Evolutionary conservation across 2,113 vertebrate genomes (phyloP).

Genomic region (Elephas maximus): DNA sequence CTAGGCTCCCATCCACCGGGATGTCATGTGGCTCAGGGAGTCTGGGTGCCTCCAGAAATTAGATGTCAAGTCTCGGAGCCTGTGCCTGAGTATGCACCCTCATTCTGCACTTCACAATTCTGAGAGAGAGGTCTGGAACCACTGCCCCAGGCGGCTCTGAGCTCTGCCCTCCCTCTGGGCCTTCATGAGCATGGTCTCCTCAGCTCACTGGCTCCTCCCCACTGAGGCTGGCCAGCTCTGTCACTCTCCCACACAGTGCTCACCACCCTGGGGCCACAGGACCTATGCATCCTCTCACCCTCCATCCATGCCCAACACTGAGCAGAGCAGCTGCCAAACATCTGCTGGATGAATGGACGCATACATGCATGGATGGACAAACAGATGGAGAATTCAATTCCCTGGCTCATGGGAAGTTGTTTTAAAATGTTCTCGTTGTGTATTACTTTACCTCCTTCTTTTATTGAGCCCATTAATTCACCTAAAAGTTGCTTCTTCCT

Average conservation of each 20-base stretch:
- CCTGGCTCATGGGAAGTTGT: neutral
- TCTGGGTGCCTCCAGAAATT: neutral
- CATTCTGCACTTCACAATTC: neutral
- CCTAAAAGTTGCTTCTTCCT: neutral
- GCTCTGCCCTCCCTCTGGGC: neutral
- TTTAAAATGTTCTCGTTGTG: neutral
- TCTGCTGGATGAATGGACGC: neutral
- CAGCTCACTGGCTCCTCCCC: neutral
- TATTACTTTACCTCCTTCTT: neutral
- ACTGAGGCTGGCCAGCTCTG: neutral
- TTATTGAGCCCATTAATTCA: neutral
- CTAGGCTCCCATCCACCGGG: neutral
- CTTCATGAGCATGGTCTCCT: neutral
- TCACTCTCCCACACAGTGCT: neutral
- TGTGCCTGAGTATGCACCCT: neutral
- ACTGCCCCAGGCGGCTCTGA: fast-evolving
- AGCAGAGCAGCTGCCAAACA: neutral
- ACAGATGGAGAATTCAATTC: neutral
- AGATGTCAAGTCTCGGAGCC: neutral
- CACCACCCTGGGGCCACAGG: neutral
- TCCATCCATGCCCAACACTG: neutral
- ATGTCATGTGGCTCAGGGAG: neutral
- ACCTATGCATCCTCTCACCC: neutral
- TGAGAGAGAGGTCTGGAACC: neutral
- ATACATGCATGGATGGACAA: neutral